Conservation (phyloP, 2,113 vertebrate genomes). For the Tenrec ecaudatus region DNA sequence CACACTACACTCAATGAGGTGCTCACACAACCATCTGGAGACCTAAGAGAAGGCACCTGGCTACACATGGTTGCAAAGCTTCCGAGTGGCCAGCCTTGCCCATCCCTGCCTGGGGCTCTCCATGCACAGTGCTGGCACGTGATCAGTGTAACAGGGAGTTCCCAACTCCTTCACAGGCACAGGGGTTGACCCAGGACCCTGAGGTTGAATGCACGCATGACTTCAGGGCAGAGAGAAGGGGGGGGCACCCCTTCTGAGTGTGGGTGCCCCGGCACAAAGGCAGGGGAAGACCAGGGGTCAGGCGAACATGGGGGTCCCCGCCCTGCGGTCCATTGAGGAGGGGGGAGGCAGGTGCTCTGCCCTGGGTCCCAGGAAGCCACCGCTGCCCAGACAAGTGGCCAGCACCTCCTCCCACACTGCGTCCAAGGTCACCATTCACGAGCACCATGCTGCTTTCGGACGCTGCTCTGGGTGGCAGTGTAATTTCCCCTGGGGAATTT, state of each 20-base stretch:
- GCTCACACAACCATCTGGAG: too few species aligned
- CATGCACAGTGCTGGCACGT: too few species aligned
- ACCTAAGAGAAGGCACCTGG: background rate
- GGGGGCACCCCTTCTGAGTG: rapidly evolving
- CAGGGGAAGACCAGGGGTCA: too few species aligned
- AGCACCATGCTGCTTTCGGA: background rate
- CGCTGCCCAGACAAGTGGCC: background rate
- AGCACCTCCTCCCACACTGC: rapidly evolving
- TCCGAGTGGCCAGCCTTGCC: too few species aligned
- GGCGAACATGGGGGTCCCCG: too few species aligned
- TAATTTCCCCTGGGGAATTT: conserved; percentile 3
- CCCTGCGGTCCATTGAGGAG: too few species aligned
- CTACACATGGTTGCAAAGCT: background rate
- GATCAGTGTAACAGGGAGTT: too few species aligned
- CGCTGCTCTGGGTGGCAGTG: background rate
- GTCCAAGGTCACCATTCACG: background rate
- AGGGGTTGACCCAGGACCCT: too few species aligned
- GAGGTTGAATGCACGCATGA: too few species aligned
- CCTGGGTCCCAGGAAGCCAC: background rate
- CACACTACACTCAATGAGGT: too few species aligned
- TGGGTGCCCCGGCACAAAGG: background rate
- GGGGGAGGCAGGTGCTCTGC: rapidly evolving
- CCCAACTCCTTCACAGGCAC: too few species aligned
- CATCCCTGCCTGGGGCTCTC: too few species aligned
- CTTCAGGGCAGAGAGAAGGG: background rate